Conservation (phyloP, 2,888 invertebrate genomes). For the Oegoconia quadripuncta region DNA sequence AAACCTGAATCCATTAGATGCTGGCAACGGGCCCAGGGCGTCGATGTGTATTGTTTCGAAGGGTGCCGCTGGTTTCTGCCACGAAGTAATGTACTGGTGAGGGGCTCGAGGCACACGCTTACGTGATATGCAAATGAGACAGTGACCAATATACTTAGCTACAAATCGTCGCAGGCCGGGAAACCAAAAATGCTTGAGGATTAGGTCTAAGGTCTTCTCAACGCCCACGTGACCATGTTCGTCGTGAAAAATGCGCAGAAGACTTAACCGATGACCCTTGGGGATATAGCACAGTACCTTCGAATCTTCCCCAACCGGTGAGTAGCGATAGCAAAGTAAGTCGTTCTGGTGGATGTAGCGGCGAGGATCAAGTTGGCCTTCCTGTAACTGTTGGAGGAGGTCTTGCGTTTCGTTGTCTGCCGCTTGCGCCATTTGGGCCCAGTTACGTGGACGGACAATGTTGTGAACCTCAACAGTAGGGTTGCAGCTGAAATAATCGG, state of each 20-base stretch:
- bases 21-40: constrained; percentile 13
- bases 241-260: constrained; percentile 19
- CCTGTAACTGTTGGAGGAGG: constrained; percentile 12
- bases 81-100: constrained; percentile 7
- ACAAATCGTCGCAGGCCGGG: constrained; percentile 11
- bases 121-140: constrained; percentile 3
- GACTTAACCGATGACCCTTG: constrained; percentile 19
- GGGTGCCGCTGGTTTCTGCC: constrained; percentile 4
- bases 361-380: constrained; percentile 13
- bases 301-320: constrained; percentile 10
- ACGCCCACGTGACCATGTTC: too few species aligned
- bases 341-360: constrained; percentile 14
- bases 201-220: constrained; percentile 12
- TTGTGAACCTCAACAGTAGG: too few species aligned
- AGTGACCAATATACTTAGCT: constrained; percentile 3
- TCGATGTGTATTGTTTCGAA: constrained; percentile 14
- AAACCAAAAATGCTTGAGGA: constrained; percentile 16
- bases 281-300: constrained; percentile 17
- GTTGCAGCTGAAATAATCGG: too few species aligned
- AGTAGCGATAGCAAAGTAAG: constrained; percentile 13
- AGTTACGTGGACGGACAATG: too few species aligned
- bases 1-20: constrained; percentile 15
- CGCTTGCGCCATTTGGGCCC: too few species aligned
- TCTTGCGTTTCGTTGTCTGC: constrained; percentile 14
- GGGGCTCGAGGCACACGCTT: constrained; percentile 5